Percentiles rank a stretch among this genome's conserved stretches.
Conservation (phyloP, 2,797 vertebrate genomes). For the Anas georgica region DNA sequence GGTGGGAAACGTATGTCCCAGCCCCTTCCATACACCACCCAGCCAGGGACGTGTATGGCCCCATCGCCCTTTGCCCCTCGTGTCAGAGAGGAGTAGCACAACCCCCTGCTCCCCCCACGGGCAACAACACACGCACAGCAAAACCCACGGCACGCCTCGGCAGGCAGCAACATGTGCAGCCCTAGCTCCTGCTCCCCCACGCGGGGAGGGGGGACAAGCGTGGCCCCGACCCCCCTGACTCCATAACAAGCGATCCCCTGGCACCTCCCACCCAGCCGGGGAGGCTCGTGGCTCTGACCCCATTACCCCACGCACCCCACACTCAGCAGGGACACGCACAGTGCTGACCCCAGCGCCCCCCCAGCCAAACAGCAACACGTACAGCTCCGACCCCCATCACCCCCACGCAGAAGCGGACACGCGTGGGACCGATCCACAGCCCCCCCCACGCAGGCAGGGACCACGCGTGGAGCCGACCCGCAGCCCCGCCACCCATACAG, state of each 20-base stretch:
- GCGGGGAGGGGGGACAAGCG: not conserved
- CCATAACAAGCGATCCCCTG: no score
- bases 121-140: accelerated
- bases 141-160: not conserved
- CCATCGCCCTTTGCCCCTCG: accelerated
- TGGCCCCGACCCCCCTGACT: not conserved
- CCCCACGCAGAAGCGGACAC: no score
- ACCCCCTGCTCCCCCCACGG: not conserved
- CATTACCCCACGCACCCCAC: no score
- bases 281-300: no score
- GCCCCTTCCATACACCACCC: not conserved
- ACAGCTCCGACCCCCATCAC: no score
- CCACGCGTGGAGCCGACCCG: no score
- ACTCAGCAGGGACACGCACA: no score
- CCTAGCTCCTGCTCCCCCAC: no score
- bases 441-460: no score
- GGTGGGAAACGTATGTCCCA: accelerated
- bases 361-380: no score
- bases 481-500: accelerated
- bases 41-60: accelerated
- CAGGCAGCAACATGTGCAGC: accelerated
- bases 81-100: accelerated
- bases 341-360: no score
- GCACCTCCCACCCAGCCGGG: not conserved
- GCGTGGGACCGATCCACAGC: no score